A percentile compares a stretch with the other conserved stretches of the same genome.
phyloP scores from a whole-genome alignment of 2,888 invertebrate genomes.

The Sminthurinus aureus region DNA sequence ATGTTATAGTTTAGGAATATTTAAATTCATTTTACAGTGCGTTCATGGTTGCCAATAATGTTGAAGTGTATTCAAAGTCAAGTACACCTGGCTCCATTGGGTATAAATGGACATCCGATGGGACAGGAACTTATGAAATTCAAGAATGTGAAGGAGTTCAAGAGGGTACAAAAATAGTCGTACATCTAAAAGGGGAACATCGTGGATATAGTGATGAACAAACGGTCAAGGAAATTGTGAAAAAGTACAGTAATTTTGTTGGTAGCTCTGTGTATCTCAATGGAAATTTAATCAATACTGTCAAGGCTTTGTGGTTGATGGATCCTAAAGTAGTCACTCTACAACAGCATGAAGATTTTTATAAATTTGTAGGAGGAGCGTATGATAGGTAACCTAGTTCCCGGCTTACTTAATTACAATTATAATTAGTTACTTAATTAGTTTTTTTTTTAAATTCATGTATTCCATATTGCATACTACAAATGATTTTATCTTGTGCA shows the following conservation, averaged over 20 bases:
- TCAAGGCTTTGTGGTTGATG: constrained; percentile 91
- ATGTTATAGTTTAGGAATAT: too few relatives aligned
- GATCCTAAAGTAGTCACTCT: constrained; percentile 83
- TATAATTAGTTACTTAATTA: too few relatives aligned
- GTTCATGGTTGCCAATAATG: constrained; percentile 96
- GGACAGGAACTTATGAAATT: constrained; percentile 88
- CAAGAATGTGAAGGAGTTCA: constrained; percentile 84
- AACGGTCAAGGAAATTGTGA: constrained; percentile 82
- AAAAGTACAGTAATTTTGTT: constrained; percentile 97
- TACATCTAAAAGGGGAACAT: constrained; percentile 86
- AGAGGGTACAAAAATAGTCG: constrained; percentile 90
- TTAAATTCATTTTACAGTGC: constrained; percentile 83
- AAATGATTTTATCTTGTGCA: too few relatives aligned
- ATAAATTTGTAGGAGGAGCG: constrained; percentile 83
- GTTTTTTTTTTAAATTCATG: too few relatives aligned
- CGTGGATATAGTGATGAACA: constrained; percentile 90
- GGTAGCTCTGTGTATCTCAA: constrained; percentile 92
- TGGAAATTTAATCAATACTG: constrained; percentile 85
- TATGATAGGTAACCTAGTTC: too few relatives aligned
- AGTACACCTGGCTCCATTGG: constrained; percentile 73
- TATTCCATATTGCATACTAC: too few relatives aligned
- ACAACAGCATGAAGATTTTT: constrained; percentile 92
- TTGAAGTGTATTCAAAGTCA: constrained; percentile 85
- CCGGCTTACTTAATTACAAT: too few relatives aligned
- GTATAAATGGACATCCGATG: constrained; percentile 66